Evolutionary conservation across 2,797 vertebrate genomes (phyloP).

Genomic region (Melanotaenia nigrans): DNA sequence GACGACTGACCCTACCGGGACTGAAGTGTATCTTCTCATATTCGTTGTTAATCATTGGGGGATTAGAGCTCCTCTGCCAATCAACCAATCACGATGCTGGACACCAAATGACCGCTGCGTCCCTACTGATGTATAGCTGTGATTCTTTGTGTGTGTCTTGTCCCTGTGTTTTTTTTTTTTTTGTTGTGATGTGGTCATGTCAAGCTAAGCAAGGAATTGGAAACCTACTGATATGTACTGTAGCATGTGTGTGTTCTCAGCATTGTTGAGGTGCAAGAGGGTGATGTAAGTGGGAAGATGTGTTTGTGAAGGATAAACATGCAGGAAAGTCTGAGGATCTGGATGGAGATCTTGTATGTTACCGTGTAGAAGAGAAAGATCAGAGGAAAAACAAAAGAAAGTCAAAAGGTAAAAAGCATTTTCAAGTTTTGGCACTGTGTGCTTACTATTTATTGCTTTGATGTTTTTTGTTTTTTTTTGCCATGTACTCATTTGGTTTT

Average conservation of each 20-base stretch:
- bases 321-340: constrained; percentile 33
- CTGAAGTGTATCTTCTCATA: constrained; percentile 13
- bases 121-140: constrained; percentile 76
- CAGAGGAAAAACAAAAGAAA: background rate
- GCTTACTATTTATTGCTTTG: constrained; percentile 78
- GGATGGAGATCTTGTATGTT: constrained; percentile 30
- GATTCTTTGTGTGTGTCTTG: constrained; percentile 67
- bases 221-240: constrained; percentile 76
- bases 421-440: constrained; percentile 76
- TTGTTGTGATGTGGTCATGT: constrained; percentile 58
- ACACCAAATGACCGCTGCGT: constrained; percentile 66
- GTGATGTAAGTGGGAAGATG: constrained; percentile 57
- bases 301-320: constrained; percentile 9
- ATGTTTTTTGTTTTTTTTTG: constrained; percentile 28
- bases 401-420: constrained; percentile 34
- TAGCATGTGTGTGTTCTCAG: constrained; percentile 54
- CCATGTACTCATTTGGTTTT: constrained; percentile 47
- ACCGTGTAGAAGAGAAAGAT: background rate
- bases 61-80: constrained; percentile 49
- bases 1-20: constrained; percentile 47
- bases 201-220: constrained; percentile 56
- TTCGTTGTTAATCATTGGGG: constrained; percentile 29
- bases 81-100: constrained; percentile 79
- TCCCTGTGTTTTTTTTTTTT: constrained; percentile 64
- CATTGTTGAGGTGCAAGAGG: constrained; percentile 25